Conservation (phyloP, 1,140 invertebrate genomes). For the Eupeodes corollae region DNA sequence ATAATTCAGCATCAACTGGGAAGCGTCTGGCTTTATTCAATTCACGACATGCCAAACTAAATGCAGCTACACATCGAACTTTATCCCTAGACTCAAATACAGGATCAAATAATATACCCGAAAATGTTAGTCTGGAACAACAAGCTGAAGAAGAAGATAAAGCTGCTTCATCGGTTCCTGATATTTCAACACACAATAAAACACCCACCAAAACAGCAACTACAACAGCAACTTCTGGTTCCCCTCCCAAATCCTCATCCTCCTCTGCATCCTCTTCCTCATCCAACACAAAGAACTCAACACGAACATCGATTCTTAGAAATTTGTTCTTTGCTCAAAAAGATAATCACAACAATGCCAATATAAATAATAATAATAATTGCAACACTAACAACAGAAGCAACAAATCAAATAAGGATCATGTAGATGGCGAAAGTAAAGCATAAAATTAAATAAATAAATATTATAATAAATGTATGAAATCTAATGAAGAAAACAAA, state of each 20-base stretch:
- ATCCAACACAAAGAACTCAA: neutral
- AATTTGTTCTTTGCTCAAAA: slow-evolving; percentile 7
- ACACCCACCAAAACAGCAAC: neutral
- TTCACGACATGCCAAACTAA: slow-evolving; percentile 3
- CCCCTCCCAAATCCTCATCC: neutral
- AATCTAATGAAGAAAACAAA: neutral
- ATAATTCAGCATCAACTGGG: neutral
- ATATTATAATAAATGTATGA: too few relatives aligned
- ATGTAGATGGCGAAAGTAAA: too few relatives aligned
- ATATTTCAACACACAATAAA: neutral
- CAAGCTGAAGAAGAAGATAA: slow-evolving; percentile 1
- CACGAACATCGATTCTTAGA: slow-evolving; percentile 4
- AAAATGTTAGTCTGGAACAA: slow-evolving; percentile 2
- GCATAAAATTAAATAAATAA: too few relatives aligned
- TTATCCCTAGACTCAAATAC: slow-evolving; percentile 5
- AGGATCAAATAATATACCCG: slow-evolving; percentile 2
- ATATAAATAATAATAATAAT: neutral
- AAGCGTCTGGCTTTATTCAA: slow-evolving; percentile 1
- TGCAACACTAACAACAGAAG: neutral
- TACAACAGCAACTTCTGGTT: neutral
- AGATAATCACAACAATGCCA: neutral
- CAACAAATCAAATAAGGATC: too few relatives aligned
- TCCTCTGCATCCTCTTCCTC: neutral
- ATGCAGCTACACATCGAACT: slow-evolving; percentile 5
- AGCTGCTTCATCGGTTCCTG: neutral